Evolutionary conservation across 2,797 vertebrate species (phyloP).

Genomic region (Iguana delicatissima): DNA sequence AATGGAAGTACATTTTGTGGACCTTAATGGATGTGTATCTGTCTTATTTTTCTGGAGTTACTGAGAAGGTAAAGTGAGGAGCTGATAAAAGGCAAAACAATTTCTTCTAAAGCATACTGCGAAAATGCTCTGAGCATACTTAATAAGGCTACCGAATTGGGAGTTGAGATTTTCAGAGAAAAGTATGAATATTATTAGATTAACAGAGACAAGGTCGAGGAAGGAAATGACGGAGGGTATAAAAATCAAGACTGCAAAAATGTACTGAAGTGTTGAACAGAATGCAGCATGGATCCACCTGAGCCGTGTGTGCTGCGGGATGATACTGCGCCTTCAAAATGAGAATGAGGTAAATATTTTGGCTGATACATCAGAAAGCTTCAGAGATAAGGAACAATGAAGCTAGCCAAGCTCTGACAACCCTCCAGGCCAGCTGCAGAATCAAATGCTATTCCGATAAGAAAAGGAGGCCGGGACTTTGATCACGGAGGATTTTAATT

Average conservation of each 20-base stretch:
- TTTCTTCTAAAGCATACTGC: constrained; percentile 12
- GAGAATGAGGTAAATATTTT: constrained; percentile 49
- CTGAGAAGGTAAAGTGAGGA: constrained; percentile 5
- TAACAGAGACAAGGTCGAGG: constrained; percentile 27
- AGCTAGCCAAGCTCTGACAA: constrained; percentile 47
- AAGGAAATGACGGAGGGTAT: constrained; percentile 11
- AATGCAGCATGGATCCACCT: not conserved
- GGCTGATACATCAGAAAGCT: constrained; percentile 45
- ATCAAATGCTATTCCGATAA: constrained; percentile 61
- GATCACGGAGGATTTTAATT: constrained; percentile 62
- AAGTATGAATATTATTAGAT: constrained; percentile 41
- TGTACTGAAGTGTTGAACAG: not conserved
- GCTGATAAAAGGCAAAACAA: constrained; percentile 4
- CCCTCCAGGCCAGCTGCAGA: constrained; percentile 44
- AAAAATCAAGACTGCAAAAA: not conserved
- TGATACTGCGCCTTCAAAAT: constrained; percentile 32
- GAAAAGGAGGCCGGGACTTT: constrained; percentile 40
- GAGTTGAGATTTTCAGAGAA: constrained; percentile 24
- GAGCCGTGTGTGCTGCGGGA: not conserved
- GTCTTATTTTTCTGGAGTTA: not conserved
- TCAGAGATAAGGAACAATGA: constrained; percentile 60
- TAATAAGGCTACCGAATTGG: constrained; percentile 13
- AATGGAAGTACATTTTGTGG: not conserved
- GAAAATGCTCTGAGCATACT: not conserved
- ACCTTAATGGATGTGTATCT: not conserved